Evolutionary conservation across 2,797 vertebrate species (phyloP).

Genomic region (Notolabrus celidotus): DNA sequence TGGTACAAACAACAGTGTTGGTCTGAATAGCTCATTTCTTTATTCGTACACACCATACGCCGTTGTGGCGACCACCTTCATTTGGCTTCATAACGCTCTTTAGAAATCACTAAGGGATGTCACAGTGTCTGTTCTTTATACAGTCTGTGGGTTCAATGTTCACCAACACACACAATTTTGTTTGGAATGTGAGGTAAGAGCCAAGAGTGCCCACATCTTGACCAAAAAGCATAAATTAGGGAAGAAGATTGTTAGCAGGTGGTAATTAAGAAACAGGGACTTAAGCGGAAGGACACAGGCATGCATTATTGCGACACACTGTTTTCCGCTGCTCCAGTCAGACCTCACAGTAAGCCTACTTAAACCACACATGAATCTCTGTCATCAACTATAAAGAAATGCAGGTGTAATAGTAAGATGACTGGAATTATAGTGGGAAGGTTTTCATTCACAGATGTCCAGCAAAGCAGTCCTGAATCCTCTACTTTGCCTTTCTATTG

Average conservation of each 20-base stretch:
- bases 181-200: conserved; percentile 18
- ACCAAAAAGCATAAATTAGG: conserved; percentile 57
- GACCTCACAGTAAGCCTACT: conserved; percentile 64
- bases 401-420: conserved; percentile 30
- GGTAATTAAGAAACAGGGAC: conserved; percentile 52
- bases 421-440: conserved; percentile 20
- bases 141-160: conserved; percentile 50
- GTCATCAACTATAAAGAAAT: conserved; percentile 1
- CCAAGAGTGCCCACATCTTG: conserved; percentile 41
- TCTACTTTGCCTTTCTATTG: conserved; percentile 24
- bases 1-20: no score
- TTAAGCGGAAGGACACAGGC: conserved; percentile 43
- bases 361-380: no score
- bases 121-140: conserved; percentile 16
- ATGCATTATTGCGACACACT: conserved; percentile 56
- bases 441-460: conserved; percentile 42
- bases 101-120: no score
- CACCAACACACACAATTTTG: conserved; percentile 45
- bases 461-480: conserved; percentile 24
- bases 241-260: conserved; percentile 52
- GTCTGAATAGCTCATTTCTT: no score
- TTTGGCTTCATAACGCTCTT: no score
- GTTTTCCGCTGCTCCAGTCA: conserved; percentile 47
- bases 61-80: no score
- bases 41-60: no score